These are phyloP conservation scores for Enteromius argenteus DNA, from an alignment of 2,797 vertebrate species.

Conservation along the genomic window DNA sequence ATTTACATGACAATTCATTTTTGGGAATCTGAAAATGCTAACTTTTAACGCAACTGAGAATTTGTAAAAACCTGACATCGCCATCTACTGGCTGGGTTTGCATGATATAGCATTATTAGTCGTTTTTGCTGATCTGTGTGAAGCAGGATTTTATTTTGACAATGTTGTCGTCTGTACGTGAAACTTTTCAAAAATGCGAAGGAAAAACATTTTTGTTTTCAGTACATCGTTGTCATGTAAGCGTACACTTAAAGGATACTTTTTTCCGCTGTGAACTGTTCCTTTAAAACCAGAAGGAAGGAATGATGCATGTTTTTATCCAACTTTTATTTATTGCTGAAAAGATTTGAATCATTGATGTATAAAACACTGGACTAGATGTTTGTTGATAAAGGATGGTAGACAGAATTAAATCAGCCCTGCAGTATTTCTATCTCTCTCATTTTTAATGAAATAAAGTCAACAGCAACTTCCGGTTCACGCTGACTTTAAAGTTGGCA, in stretches of 20 bases:
- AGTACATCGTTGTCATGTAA: no score
- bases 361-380: not conserved
- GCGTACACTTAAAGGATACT: no score
- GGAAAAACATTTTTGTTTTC: no score
- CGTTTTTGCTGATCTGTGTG: no score
- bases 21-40: not conserved
- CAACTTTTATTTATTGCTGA: no score
- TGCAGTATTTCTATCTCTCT: not conserved
- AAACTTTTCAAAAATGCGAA: no score
- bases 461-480: no score
- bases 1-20: not conserved
- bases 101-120: not conserved
- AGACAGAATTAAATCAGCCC: not conserved
- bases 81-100: not conserved
- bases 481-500: not conserved
- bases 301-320: no score
- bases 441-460: not conserved
- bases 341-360: not conserved
- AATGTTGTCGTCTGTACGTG: no score
- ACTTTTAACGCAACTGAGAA: not conserved
- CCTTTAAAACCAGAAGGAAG: no score
- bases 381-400: not conserved
- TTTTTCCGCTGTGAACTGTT: no score
- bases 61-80: not conserved
- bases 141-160: no score